Base-by-base conservation (phyloP, 2,888 invertebrate genomes). In the Eristalis tenax region DNA sequence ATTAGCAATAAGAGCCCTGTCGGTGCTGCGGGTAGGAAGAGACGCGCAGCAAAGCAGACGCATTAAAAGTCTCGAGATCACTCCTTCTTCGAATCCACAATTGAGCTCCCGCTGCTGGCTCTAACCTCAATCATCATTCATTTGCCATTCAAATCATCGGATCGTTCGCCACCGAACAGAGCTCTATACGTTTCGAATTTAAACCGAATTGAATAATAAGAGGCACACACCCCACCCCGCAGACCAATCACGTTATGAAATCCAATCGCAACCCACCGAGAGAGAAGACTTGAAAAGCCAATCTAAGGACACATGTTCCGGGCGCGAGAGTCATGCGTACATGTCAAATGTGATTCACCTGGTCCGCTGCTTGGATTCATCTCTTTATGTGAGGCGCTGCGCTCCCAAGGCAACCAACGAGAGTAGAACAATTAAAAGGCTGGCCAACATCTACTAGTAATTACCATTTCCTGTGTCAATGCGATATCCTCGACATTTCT, bases 391-490 rank as follows among this genome's bases (percentile, higher is more conserved):
- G 38, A 13, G 38, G 13, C 13, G 38, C 38, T 32, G 32, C 6
- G 32, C 32, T 38, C 2, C 50, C 50, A 50, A 18, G 50, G 50
- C 50, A 50, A 23, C 63, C 28, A n/a, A 63, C n/a, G 32, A 32
- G 6, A 63, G 28, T n/a, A n/a, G 61, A 28, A 61, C 5, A 61
- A 8, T 13, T n/a, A 13, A 28, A 63, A 28, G 8, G 1, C 50
- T 23, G 22, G n/a, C 13, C 26, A 0, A n/a, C 15, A 61, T 50
- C 35, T 63, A 83, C 35, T 68, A 83, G 50, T 50, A 50, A 89
- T 92, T 92, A 93, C 93, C 93, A 93, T 93, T 92, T 93, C 92
- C 90, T 91, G 92, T 87, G 92, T 90, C 79, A 92, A 90, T 88
- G 91, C 91, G 89, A 91, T 90, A 90, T 93, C 92, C 89, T 91